Percentiles rank a stretch among this genome's conserved stretches.
Evolutionary conservation across 64 coral and sea anemone genomes (phyloP).

Genomic region (Stichodactyla helianthus): DNA sequence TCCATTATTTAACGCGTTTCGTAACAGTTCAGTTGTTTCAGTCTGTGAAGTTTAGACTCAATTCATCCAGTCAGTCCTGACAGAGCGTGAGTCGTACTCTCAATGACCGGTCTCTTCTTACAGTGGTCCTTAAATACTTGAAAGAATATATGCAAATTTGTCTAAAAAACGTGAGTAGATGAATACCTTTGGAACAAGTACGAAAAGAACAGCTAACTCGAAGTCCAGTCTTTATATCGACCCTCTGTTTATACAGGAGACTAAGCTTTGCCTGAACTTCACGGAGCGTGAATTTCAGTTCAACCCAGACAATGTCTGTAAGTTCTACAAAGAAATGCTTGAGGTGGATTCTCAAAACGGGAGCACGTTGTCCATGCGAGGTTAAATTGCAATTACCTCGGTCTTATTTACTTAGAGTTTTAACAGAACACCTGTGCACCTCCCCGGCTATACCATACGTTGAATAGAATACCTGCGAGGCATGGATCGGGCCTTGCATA

Average conservation of each 20-base stretch:
- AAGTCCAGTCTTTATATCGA: no score
- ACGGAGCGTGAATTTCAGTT: no score
- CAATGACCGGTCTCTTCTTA: background rate
- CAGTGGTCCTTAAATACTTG: background rate
- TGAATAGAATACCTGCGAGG: background rate
- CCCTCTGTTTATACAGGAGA: no score
- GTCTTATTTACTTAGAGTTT: background rate
- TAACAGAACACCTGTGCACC: background rate
- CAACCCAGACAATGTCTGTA: background rate
- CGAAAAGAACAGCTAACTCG: background rate
- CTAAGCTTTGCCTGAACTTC: no score
- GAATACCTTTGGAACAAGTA: background rate
- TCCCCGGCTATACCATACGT: background rate
- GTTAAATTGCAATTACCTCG: background rate
- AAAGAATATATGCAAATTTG: background rate
- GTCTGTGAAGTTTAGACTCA: background rate
- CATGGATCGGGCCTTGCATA: background rate
- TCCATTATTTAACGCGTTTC: background rate
- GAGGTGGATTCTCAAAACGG: background rate
- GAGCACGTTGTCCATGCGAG: constrained; percentile 6
- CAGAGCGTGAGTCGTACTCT: background rate
- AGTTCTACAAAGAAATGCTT: background rate
- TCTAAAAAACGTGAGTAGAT: background rate
- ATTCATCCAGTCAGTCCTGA: background rate
- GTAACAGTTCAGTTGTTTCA: constrained; percentile 7